Percentiles rank a stretch among this genome's conserved stretches.
Evolutionary conservation across 2,888 invertebrate species (phyloP).

Genomic region (Chirona hameri): DNA sequence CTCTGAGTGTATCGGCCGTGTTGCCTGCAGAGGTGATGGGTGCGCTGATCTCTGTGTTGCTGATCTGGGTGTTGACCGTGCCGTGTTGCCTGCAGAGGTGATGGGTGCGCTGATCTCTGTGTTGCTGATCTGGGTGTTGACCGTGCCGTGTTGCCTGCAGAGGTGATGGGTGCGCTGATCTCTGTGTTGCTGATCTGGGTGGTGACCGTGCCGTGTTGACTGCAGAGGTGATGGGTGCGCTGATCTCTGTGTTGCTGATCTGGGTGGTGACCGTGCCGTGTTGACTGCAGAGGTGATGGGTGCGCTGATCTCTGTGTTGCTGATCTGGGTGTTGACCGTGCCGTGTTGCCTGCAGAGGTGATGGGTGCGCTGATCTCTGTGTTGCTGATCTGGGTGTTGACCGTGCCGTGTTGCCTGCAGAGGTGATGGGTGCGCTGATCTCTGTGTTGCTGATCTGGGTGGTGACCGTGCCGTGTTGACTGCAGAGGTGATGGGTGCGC

Average conservation of each 20-base stretch:
- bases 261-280: conserved; percentile 62
- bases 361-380: conserved; percentile 63
- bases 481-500: conserved; percentile 66
- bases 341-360: conserved; percentile 55
- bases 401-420: conserved; percentile 52
- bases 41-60: conserved; percentile 63
- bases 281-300: conserved; percentile 61
- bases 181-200: conserved; percentile 73
- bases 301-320: conserved; percentile 63
- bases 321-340: conserved; percentile 69
- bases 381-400: conserved; percentile 72
- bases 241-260: conserved; percentile 64
- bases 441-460: conserved; percentile 73
- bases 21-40: conserved; percentile 61
- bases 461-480: conserved; percentile 53
- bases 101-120: no score
- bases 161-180: conserved; percentile 64
- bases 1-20: no score
- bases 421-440: conserved; percentile 64
- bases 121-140: no score
- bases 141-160: conserved; percentile 48
- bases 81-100: no score
- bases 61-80: no score
- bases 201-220: conserved; percentile 53
- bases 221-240: conserved; percentile 66